Percentiles rank a stretch among this genome's conserved stretches.
phyloP scores from a whole-genome alignment of 2,888 invertebrate genomes.

The Caenorhabditis sp. region DNA sequence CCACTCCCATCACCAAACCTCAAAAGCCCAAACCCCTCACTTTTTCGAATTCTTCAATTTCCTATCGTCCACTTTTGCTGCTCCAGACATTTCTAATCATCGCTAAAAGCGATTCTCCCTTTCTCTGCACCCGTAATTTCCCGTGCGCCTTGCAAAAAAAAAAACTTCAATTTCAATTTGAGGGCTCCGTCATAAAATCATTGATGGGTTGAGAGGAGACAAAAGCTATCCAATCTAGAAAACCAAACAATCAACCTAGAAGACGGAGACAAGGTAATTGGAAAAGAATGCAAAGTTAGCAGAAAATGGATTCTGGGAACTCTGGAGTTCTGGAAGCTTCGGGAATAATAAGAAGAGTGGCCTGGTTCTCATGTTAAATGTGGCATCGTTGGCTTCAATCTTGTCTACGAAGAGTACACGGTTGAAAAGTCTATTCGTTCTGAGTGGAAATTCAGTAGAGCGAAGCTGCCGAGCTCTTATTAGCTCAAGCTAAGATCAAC shows the following conservation, averaged over 20 bases:
- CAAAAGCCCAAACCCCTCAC: constrained; percentile 19
- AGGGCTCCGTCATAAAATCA: constrained; percentile 39
- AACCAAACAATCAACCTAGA: constrained; percentile 41
- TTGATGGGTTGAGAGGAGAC: constrained; percentile 31
- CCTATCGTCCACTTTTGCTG: constrained; percentile 1
- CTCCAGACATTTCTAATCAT: constrained; percentile 37
- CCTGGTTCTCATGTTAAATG: background rate
- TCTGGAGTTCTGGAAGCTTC: background rate
- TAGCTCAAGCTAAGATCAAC: too few species aligned
- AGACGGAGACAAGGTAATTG: constrained; percentile 12
- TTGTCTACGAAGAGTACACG: background rate
- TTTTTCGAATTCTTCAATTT: constrained; percentile 15
- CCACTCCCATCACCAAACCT: constrained; percentile 26
- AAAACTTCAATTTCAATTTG: constrained; percentile 57
- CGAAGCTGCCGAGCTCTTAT: too few species aligned
- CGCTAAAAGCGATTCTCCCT: constrained; percentile 32
- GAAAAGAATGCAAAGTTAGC: background rate
- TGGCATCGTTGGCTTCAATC: background rate
- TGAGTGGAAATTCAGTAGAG: background rate
- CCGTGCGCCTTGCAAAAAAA: constrained; percentile 5
- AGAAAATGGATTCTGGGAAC: background rate
- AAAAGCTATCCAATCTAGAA: constrained; percentile 33
- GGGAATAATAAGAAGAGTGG: background rate
- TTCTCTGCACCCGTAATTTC: constrained; percentile 43
- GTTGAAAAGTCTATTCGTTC: background rate